These are phyloP conservation scores for Carassius carassius DNA, from an alignment of 2,113 vertebrate species.

Conservation along the genomic window DNA sequence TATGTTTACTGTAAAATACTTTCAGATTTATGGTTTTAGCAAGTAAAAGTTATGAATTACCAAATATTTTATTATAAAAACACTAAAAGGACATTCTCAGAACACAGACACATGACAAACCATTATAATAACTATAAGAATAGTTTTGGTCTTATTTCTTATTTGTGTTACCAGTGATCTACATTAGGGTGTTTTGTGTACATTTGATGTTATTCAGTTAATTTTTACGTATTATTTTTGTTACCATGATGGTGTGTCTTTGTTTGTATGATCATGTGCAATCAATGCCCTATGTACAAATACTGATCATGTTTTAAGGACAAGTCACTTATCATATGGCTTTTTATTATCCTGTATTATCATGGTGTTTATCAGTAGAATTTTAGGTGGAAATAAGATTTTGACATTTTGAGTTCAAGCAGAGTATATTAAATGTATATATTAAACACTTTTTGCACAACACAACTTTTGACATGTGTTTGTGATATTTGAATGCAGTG, in stretches of 20 bases:
- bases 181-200: not conserved
- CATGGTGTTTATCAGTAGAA: not conserved
- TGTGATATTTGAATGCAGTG: too few relatives aligned
- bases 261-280: too few relatives aligned
- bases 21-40: not conserved
- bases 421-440: too few relatives aligned
- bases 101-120: not conserved
- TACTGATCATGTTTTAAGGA: too few relatives aligned
- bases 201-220: not conserved
- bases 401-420: too few relatives aligned
- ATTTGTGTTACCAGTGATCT: not conserved
- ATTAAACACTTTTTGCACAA: too few relatives aligned
- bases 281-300: too few relatives aligned
- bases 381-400: not conserved
- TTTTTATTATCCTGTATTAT: not conserved
- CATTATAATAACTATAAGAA: not conserved
- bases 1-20: not conserved
- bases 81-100: not conserved
- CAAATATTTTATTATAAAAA: not conserved
- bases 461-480: too few relatives aligned
- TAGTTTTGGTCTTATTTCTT: not conserved
- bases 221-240: not conserved
- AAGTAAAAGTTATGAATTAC: not conserved
- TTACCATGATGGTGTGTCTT: too few relatives aligned
- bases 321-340: not conserved